phyloP scores from a whole-genome alignment of 1,140 invertebrate genomes.

The Cydia amplana region DNA sequence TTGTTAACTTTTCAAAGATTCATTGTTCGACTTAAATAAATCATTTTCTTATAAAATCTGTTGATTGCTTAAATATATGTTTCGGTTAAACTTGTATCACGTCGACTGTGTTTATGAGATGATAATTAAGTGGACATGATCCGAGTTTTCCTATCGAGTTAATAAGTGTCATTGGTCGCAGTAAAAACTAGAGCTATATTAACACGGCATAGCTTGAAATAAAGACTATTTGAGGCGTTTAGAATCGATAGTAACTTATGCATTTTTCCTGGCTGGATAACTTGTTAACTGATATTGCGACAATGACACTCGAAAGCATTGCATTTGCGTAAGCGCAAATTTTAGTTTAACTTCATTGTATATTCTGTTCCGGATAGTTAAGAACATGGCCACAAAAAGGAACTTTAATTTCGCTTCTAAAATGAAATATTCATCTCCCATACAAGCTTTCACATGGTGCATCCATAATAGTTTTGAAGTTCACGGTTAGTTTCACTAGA shows the following conservation, averaged over 20 bases:
- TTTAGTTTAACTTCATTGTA: no score
- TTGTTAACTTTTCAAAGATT: slow-evolving; percentile 60
- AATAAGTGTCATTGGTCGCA: not conserved
- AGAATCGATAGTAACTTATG: no score
- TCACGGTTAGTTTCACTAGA: no score
- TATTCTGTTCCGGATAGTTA: no score
- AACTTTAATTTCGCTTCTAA: no score
- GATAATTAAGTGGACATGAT: not conserved
- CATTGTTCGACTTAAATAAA: slow-evolving; percentile 48
- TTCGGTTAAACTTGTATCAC: slow-evolving; percentile 9
- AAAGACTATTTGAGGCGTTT: no score
- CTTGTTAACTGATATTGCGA: not conserved
- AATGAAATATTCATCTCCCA: no score
- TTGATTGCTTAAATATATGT: not conserved
- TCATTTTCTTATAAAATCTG: not conserved
- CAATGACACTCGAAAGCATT: not conserved
- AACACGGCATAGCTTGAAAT: not conserved
- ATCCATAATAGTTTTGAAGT: no score
- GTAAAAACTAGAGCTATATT: not conserved
- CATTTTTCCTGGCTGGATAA: no score
- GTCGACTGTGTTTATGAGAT: not conserved
- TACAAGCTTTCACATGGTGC: no score
- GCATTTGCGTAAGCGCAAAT: no score
- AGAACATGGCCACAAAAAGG: no score
- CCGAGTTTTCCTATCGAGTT: not conserved